Evolutionary conservation across 1,140 invertebrate genomes (phyloP).

Genomic region (Drosophila chauvacae): DNA sequence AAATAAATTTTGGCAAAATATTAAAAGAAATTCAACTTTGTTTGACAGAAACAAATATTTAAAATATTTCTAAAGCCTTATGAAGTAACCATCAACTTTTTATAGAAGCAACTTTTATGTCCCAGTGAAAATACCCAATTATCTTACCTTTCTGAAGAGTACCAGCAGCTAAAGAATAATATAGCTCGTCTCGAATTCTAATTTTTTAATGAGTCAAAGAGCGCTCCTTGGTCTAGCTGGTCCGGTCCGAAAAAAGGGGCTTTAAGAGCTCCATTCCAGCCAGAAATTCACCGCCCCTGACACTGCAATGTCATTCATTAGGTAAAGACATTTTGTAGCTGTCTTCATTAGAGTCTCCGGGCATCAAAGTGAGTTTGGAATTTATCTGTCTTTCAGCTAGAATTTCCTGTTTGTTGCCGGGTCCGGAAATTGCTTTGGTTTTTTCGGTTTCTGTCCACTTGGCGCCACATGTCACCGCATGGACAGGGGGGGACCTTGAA

Average conservation of each 20-base stretch:
- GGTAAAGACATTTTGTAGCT: slow-evolving; percentile 33
- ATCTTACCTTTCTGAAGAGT: not conserved
- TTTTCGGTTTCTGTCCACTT: slow-evolving; percentile 30
- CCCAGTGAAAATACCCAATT: fast-evolving
- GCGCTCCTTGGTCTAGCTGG: slow-evolving; percentile 8
- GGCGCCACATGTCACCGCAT: slow-evolving; percentile 68
- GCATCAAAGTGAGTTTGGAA: slow-evolving; percentile 51
- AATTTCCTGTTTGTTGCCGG: slow-evolving; percentile 29
- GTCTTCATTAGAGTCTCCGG: slow-evolving; percentile 51
- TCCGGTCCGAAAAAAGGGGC: not conserved
- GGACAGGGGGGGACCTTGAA: slow-evolving; percentile 45
- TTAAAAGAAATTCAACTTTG: fast-evolving
- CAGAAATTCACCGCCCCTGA: slow-evolving; percentile 6
- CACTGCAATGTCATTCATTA: slow-evolving; percentile 58
- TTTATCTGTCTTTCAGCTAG: slow-evolving; percentile 27
- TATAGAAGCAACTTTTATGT: not conserved
- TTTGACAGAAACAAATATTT: not conserved
- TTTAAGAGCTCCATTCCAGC: slow-evolving; percentile 6
- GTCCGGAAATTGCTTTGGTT: slow-evolving; percentile 66
- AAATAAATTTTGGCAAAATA: not conserved
- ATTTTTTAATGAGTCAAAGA: slow-evolving; percentile 67
- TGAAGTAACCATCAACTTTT: not conserved
- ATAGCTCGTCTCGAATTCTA: slow-evolving; percentile 30
- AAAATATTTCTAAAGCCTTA: not conserved
- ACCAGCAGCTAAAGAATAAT: slow-evolving; percentile 4